Evolutionary conservation across 2,113 vertebrate species (phyloP), one percentile per base, ranked within the genome.

Genomic region (Puntigrus tetrazona): DNA sequence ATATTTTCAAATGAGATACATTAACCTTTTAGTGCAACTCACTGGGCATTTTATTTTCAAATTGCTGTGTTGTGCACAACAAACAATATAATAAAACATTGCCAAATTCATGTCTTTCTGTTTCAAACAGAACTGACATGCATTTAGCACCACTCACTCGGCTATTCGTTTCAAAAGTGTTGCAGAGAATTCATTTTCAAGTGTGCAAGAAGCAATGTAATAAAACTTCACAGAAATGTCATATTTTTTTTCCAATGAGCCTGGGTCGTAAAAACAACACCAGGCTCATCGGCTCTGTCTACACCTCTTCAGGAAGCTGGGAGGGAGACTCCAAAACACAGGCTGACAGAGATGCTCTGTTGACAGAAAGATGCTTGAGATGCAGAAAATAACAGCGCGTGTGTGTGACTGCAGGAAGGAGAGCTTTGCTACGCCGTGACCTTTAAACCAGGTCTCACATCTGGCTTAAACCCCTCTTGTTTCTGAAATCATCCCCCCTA

Each of bases 341-440:
- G 76, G 92, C 92, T 92, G 86, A 95, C 38, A 78, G 93, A 95
- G 92, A 91, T 90, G 93, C 95, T 95, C 95, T 94, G 95, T 95
- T 95, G 95, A 96, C 94, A 96, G 94, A 96, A 96, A 96, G 94
- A 96, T 93, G 94, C 84, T 59, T 63, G 31, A 83, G 29, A 78
- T 52, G 27, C 93, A 91, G 74, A 59, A 70, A 75, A 72, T 69
- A 85, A 52, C 65, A 88, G 63, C 38, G 59, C 72, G 29, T 82
- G 67, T 89, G 94, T 92, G 94, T 92, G 82, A 65, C 61, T 83
- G 88, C 94, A 92, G 94, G 89, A 93, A 92, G 91, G 92, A 93
- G 94, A 92, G 93, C 94, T 94, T 94, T 94, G 91, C 93, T 86
- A 94, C 92, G 90, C 95, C 95, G 95, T 95, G 96, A 95, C 92